These are phyloP conservation scores for Manis javanica DNA, from an alignment of 2,797 vertebrate genomes.

Conservation along the genomic window DNA sequence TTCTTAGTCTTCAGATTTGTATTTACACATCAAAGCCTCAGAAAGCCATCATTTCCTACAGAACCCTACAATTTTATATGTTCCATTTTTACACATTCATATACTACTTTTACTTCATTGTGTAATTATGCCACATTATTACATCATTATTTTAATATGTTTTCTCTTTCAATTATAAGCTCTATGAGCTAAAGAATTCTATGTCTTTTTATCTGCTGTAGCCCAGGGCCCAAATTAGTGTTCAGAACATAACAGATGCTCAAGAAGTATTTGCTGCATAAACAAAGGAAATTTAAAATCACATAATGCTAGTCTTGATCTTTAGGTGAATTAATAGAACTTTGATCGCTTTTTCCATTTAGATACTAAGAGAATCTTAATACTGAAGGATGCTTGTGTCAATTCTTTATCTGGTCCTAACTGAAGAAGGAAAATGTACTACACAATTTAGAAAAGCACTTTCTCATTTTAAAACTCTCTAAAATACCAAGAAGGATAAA, in stretches of 20 bases:
- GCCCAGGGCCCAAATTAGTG: neutral
- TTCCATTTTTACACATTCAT: neutral
- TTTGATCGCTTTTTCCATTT: neutral
- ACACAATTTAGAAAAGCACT: neutral
- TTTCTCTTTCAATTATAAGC: conserved; percentile 26
- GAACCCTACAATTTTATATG: neutral
- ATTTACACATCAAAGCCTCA: neutral
- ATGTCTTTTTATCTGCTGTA: neutral
- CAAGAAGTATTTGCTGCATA: neutral
- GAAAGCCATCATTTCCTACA: neutral
- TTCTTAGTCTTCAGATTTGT: neutral
- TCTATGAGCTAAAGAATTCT: neutral
- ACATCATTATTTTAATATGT: conserved; percentile 36
- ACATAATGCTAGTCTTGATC: neutral
- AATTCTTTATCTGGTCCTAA: neutral
- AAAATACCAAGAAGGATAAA: neutral
- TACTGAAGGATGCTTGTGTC: neutral
- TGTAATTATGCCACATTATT: conserved; percentile 37
- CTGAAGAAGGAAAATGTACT: neutral
- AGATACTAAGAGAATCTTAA: neutral
- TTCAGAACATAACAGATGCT: neutral
- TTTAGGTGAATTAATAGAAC: neutral
- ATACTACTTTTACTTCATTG: neutral
- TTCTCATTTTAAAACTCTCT: neutral
- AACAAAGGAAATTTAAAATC: neutral